Evolutionary conservation across 1,140 invertebrate species (phyloP).

Genomic region (Caenorhabditis inopinata): DNA sequence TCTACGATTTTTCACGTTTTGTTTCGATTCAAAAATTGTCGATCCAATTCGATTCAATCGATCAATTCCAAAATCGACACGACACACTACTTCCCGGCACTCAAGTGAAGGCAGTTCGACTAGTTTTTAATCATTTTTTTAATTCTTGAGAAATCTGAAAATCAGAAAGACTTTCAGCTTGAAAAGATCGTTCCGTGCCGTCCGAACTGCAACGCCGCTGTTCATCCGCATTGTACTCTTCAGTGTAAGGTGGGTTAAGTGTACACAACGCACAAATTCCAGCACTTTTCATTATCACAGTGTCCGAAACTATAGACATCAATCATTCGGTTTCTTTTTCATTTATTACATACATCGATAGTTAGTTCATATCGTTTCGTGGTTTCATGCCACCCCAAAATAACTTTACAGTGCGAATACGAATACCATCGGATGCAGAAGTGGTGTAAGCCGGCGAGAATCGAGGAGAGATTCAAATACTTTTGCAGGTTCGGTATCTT

Average conservation of each 20-base stretch:
- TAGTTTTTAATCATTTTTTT: no score
- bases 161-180: background rate
- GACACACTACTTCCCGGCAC: no score
- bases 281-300: background rate
- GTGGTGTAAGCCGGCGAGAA: constrained; percentile 20
- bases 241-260: constrained; percentile 13
- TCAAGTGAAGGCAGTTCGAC: no score
- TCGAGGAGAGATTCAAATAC: constrained; percentile 23
- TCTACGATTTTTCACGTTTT: no score
- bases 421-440: constrained; percentile 19
- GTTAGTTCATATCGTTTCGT: background rate
- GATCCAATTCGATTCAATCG: no score
- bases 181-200: constrained; percentile 20
- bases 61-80: no score
- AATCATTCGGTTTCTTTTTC: background rate
- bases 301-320: background rate
- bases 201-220: background rate
- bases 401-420: background rate
- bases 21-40: no score
- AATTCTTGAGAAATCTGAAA: no score
- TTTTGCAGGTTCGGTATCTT: background rate
- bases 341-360: constrained; percentile 1
- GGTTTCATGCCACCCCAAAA: no score
- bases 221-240: constrained; percentile 30
- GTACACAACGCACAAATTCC: background rate